These are phyloP conservation scores for Heptascelio sp. DNA, from an alignment of 2,888 invertebrate genomes.

Conservation along the genomic window DNA sequence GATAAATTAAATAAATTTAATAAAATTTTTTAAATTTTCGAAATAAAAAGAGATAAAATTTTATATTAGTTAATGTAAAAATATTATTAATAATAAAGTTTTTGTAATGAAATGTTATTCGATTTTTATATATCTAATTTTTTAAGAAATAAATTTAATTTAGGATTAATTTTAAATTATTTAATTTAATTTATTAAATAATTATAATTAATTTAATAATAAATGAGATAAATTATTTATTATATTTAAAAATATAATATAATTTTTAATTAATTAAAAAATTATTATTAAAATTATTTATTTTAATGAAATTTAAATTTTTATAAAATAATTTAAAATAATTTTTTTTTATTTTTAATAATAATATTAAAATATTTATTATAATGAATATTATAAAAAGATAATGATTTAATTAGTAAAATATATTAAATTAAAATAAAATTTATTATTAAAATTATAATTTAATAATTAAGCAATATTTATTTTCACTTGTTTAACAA, in stretches of 20 bases:
- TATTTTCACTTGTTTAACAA: constrained; percentile 91
- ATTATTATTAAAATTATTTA: constrained; percentile 83
- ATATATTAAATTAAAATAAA: constrained; percentile 72
- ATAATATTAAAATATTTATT: constrained; percentile 85
- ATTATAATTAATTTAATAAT: constrained; percentile 71
- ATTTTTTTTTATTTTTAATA: constrained; percentile 8
- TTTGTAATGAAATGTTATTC: constrained; percentile 89
- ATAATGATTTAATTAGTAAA: constrained; percentile 81
- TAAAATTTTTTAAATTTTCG: constrained; percentile 41
- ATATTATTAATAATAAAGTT: constrained; percentile 88
- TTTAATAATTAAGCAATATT: constrained; percentile 89
- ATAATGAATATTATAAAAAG: constrained; percentile 85
- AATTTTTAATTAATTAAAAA: constrained; percentile 81
- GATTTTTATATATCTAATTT: constrained; percentile 90
- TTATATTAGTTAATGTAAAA: constrained; percentile 85
- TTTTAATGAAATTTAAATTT: constrained; percentile 85
- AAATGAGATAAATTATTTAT: constrained; percentile 84
- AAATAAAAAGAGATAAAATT: constrained; percentile 86
- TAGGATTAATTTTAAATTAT: constrained; percentile 85
- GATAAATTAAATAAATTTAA: constrained; percentile 86
- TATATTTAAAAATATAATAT: constrained; percentile 82
- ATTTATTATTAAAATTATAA: constrained; percentile 74
- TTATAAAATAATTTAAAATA: not conserved
- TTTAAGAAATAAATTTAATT: constrained; percentile 88
- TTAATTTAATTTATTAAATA: constrained; percentile 1